Conservation (phyloP, 2,113 vertebrate genomes). For the Mirounga angustirostris region DNA sequence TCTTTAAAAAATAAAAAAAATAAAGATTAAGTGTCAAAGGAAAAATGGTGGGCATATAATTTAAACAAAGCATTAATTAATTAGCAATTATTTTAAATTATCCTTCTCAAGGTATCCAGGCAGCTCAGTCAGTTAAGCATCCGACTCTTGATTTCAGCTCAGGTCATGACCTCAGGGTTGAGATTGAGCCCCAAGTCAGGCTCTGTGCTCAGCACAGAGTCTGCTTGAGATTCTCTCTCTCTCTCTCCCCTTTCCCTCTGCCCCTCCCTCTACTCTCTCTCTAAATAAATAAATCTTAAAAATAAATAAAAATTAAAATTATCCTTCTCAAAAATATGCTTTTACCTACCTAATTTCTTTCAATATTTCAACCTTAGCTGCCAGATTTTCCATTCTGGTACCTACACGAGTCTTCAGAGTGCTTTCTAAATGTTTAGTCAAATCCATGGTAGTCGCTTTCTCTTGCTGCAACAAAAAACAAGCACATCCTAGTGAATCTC, state of each 20-base stretch:
- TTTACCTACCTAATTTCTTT: conserved; percentile 84
- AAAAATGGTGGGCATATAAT: neutral
- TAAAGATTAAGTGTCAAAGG: conserved; percentile 48
- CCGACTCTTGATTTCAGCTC: neutral
- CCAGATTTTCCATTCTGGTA: conserved; percentile 82
- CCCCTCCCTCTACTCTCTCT: neutral
- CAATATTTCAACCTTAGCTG: conserved; percentile 83
- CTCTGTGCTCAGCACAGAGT: neutral
- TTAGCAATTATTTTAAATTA: conserved; percentile 35
- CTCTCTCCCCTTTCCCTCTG: neutral
- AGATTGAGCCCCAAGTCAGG: neutral
- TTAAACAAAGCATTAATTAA: conserved; percentile 57
- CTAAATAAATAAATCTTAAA: neutral
- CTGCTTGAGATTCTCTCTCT: neutral
- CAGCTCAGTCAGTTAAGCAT: neutral
- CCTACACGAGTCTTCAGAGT: conserved; percentile 75
- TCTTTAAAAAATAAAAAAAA: conserved; percentile 20
- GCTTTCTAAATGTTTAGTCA: conserved; percentile 80
- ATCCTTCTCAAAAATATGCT: conserved; percentile 5
- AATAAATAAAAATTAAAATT: neutral
- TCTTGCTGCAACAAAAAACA: conserved; percentile 84
- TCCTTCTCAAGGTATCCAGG: neutral
- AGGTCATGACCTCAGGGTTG: neutral
- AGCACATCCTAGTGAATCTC: neutral
- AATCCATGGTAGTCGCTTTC: conserved; percentile 82